These are phyloP conservation scores for Eulemur macaco DNA, from an alignment of 2,113 vertebrate genomes.

Conservation along the genomic window DNA sequence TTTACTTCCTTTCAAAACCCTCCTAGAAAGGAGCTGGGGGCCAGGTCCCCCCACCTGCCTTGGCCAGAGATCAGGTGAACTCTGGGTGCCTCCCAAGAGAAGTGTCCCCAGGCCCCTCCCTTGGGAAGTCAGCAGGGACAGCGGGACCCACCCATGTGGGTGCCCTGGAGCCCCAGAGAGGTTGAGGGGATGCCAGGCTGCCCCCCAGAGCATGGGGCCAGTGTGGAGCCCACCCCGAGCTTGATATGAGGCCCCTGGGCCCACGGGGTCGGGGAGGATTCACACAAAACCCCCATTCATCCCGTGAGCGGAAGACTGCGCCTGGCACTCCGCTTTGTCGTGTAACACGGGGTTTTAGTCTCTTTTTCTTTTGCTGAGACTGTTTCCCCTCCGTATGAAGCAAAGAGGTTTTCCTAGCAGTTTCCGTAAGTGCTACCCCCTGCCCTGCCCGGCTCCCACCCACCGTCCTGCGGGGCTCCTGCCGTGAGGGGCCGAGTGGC, in stretches of 20 bases:
- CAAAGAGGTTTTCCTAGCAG: not conserved
- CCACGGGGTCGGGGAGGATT: fast-evolving
- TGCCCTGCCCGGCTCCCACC: not conserved
- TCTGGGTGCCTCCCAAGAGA: not conserved
- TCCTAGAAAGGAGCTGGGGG: slow-evolving; percentile 45
- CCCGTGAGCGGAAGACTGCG: fast-evolving
- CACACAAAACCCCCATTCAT: fast-evolving
- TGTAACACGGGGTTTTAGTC: not conserved
- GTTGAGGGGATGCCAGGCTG: not conserved
- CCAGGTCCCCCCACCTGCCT: not conserved
- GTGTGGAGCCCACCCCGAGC: no score
- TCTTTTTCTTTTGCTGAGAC: not conserved
- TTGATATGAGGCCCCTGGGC: not conserved
- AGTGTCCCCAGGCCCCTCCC: not conserved
- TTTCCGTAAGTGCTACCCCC: fast-evolving
- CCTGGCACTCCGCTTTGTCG: not conserved
- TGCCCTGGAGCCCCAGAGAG: fast-evolving
- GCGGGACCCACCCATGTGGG: not conserved
- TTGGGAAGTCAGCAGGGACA: fast-evolving
- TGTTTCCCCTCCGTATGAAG: not conserved
- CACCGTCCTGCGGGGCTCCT: fast-evolving
- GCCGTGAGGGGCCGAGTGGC: fast-evolving
- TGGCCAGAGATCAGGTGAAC: fast-evolving
- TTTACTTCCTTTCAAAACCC: slow-evolving; percentile 57
- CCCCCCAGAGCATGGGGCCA: no score